Conservation (phyloP, 2,113 vertebrate genomes). For the Psilopogon haemacephalus region DNA sequence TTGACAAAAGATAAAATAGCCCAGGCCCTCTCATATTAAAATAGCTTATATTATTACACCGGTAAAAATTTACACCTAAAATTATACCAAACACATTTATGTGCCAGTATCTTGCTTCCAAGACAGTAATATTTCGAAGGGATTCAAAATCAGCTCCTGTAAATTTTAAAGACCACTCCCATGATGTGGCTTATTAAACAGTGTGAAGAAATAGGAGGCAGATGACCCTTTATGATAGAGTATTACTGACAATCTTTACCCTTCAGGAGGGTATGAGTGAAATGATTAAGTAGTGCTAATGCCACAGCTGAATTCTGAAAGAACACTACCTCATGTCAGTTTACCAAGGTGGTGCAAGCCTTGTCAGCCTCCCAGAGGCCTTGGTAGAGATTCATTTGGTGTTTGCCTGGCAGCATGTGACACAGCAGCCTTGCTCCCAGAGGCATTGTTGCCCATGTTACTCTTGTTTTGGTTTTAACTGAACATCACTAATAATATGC, state of each 20-base stretch:
- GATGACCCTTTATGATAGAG: neutral
- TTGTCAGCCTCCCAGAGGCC: neutral
- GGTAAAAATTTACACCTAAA: neutral
- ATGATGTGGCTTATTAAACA: neutral
- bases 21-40: neutral
- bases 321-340: neutral
- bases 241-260: neutral
- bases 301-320: constrained; percentile 11
- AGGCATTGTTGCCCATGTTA: neutral
- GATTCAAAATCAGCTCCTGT: neutral
- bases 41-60: neutral
- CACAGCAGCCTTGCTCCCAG: neutral
- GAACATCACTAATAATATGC: neutral
- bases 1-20: neutral
- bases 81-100: neutral
- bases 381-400: neutral
- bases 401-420: neutral
- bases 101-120: neutral
- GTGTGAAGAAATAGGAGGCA: neutral
- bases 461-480: neutral
- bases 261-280: neutral
- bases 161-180: neutral
- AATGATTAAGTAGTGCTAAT: neutral
- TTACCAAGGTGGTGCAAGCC: neutral
- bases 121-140: neutral